These are phyloP conservation scores for Syritta pipiens DNA, from an alignment of 2,888 invertebrate species.

Conservation along the genomic window DNA sequence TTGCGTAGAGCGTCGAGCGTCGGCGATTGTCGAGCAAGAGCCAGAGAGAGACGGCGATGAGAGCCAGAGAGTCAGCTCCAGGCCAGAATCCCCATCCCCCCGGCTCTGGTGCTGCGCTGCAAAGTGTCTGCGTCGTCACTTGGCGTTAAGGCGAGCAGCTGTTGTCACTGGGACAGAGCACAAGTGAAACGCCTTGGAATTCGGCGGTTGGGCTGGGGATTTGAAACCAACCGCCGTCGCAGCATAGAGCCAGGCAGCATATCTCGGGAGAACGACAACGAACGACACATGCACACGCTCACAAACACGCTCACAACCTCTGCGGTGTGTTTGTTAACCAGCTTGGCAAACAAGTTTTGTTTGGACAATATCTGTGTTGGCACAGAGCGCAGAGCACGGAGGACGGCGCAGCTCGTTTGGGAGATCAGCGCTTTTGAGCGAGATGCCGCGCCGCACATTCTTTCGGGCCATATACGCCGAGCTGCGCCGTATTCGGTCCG, in stretches of 20 bases:
- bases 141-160: conserved; percentile 34
- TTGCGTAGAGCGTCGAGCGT: conserved; percentile 41
- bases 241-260: neutral
- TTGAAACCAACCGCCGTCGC: conserved; percentile 26
- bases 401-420: conserved; percentile 24
- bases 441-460: conserved; percentile 42
- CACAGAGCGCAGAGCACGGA: conserved; percentile 12
- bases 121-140: conserved; percentile 36
- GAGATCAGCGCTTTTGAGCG: conserved; percentile 34
- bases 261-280: too few species aligned
- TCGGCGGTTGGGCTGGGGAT: conserved; percentile 13
- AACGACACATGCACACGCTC: too few species aligned
- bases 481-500: conserved; percentile 2
- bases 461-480: conserved; percentile 24
- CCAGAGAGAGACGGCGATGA: conserved; percentile 24
- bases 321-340: conserved; percentile 29
- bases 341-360: conserved; percentile 57
- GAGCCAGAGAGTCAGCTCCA: too few species aligned
- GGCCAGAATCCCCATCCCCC: too few species aligned
- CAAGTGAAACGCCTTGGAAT: conserved; percentile 52
- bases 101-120: conserved; percentile 31
- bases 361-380: conserved; percentile 38
- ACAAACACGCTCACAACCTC: neutral
- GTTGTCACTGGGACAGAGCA: conserved; percentile 47
- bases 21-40: neutral